These are phyloP conservation scores for Tragopan temminckii DNA, from an alignment of 2,797 vertebrate genomes.

Conservation along the genomic window DNA sequence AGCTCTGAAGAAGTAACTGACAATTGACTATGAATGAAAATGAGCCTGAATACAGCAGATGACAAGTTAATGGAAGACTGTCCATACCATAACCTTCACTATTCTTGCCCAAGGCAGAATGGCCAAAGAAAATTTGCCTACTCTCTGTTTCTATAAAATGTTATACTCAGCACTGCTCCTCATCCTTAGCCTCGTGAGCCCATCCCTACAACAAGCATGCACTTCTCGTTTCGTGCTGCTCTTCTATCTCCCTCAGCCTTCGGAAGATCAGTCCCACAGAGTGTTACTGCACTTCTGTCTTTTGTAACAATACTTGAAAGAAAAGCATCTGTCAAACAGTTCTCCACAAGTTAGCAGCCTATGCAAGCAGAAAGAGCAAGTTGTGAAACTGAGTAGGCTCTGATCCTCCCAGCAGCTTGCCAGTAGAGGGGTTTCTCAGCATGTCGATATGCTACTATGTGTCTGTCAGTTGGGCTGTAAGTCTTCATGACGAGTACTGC, in stretches of 20 bases:
- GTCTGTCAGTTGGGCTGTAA: not conserved
- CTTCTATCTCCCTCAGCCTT: not conserved
- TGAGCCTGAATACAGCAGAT: not conserved
- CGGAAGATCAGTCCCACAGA: not conserved
- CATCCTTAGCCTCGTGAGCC: not conserved
- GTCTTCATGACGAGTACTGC: not conserved
- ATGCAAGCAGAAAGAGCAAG: not conserved
- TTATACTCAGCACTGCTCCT: not conserved
- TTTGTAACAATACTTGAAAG: not conserved
- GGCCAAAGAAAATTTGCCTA: not conserved
- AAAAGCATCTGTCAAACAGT: not conserved
- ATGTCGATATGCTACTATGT: fast-evolving
- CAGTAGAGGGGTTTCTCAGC: not conserved
- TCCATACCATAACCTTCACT: not conserved
- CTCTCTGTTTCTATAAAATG: not conserved
- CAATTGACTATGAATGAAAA: slow-evolving; percentile 8
- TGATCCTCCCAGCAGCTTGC: not conserved
- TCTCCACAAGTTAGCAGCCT: not conserved
- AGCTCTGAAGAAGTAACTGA: not conserved
- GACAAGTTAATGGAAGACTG: not conserved
- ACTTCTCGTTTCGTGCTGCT: not conserved
- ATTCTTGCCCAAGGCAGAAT: not conserved
- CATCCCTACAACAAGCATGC: fast-evolving
- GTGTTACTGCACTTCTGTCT: not conserved
- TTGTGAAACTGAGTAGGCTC: not conserved